Base-by-base conservation (phyloP, 1,140 invertebrate species). In the Pseudomyrmex dendroicus region DNA sequence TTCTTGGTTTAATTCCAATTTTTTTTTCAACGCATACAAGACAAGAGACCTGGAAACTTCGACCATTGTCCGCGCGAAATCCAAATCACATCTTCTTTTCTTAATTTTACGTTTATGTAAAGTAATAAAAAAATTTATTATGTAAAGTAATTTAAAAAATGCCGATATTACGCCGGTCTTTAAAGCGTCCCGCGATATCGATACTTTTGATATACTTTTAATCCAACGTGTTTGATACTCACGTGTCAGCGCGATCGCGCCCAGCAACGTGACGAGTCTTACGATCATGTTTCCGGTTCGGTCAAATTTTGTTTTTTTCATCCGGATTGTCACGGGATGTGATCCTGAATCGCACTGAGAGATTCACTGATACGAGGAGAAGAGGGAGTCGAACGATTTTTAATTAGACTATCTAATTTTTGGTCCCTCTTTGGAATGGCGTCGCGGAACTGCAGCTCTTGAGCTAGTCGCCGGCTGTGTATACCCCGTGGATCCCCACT, bases 401-500 rank as follows among this genome's bases (percentile, higher is more conserved):
- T 35, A 35, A 35, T 35, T 63, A 44, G 67, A 68, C 50, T 61
- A 25, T 52, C 48, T 83, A 82, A 77, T 54, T 89, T 90, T 91
- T 87, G 85, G 82, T 78, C 70, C 67, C 85, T 92, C 86, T 93
- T 91, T 89, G 84, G 85, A 88, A 90, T 91, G 83, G 59, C 78
- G 88, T 91, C 89, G 88, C 88, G 91, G 91, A 89, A 89, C 93
- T 93, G 92, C 89, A 90, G 85, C 84, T 67, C 82, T 57, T 86
- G 86, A 74, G 76, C 85, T 84, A 85, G 86, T 90, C 84, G 76
- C 83, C 87, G 89, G 87, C 50, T 73, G 89, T 86, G 91, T 93
- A 94, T 93, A 94, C 92, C 90, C 90, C 82, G 62, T 61, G 85
- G 35, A 89, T 90, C 92, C 93, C 93, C 93, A 91, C 92, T 92